Base-by-base conservation (phyloP, 1,140 invertebrate species). In the Drosophila murphyi region DNA sequence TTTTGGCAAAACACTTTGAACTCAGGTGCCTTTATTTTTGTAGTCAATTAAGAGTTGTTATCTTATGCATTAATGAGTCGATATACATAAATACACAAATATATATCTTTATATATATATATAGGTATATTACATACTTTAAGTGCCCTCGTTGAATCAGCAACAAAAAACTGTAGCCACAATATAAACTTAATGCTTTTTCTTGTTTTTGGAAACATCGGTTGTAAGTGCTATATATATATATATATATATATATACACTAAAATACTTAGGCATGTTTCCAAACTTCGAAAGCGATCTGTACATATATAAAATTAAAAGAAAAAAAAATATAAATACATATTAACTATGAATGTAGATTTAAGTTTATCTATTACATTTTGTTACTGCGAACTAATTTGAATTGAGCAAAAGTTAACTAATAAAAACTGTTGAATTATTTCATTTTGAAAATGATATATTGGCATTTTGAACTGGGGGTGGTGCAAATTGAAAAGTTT, bases 31-130 rank as follows among this genome's bases (percentile, higher is more conserved):
- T 90, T 90, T 86, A 81, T 71, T 90, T 82, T 82, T 63, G 55
- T 91, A 91, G 88, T 90, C 88, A 88, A 68, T 88, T 90, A 91
- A 90, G 83, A 60, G 72, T 91, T 91, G 87, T 88, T 88, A 88
- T 89, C 85, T 89, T 88, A 88, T 83, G 77, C 80, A 85, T 88
- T 89, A 88, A 89, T 70, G 60, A 64, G 74, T 62, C 69, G 57
- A 75, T 74, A 69, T 48, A 52, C 55, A 67, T 51, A n/a, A n/a
- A 71, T 56, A 48, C 41, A 57, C 34, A 65, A 28, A 41, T 60
- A 29, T 52, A 41, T 20, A 20, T 20, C 20, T 20, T 51, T 35
- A 60, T 52, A 37, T 65, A 34, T 56, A 41, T 75, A 75, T 75
- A 48, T 60, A n/a, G 39, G 10, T 43, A 43, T 20, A 20, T 20